These are phyloP conservation scores for Sipha maydis DNA, from an alignment of 2,888 invertebrate species.

Conservation along the genomic window DNA sequence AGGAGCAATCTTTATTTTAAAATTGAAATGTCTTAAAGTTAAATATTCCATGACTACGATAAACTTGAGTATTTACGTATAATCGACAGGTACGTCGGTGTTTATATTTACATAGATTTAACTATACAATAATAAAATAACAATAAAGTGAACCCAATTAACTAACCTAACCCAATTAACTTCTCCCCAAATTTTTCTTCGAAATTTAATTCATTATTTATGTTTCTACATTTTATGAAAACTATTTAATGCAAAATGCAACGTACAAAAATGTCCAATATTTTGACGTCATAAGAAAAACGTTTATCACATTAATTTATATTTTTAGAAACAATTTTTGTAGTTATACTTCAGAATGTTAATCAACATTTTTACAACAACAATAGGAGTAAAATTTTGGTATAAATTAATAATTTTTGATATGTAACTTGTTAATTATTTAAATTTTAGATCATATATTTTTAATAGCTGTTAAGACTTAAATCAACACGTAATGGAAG, in stretches of 20 bases:
- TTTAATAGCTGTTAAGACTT: no score
- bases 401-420: no score
- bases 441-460: no score
- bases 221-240: not conserved
- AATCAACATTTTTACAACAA: not conserved
- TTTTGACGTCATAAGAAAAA: slow-evolving; percentile 28
- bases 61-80: slow-evolving; percentile 13
- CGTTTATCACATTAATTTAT: not conserved
- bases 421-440: no score
- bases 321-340: not conserved
- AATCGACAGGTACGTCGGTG: not conserved
- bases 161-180: no score
- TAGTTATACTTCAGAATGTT: not conserved
- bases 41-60: not conserved
- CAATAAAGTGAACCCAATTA: not conserved
- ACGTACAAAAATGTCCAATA: not conserved
- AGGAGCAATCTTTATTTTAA: not conserved
- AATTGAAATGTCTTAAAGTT: slow-evolving; percentile 2
- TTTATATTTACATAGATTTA: slow-evolving; percentile 7
- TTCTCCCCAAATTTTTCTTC: not conserved
- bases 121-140: slow-evolving; percentile 11
- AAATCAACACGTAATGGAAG: not conserved
- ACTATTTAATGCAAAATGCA: not conserved
- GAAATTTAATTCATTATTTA: not conserved
- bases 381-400: no score